phyloP scores from a whole-genome alignment of 2,797 vertebrate genomes.

The Hippopotamyrus pictus region DNA sequence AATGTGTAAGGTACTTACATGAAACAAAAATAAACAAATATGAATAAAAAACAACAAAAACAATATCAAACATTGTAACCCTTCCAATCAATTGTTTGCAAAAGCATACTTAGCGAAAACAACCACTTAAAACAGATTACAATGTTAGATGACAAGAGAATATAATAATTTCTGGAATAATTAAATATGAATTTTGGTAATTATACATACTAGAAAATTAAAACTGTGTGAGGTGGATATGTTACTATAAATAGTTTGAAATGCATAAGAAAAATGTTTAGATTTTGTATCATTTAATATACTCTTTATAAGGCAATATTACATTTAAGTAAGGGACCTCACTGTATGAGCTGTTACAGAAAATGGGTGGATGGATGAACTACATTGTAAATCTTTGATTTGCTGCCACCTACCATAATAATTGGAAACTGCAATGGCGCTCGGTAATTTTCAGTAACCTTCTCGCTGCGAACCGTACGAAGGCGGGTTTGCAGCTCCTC shows the following conservation, averaged over 20 bases:
- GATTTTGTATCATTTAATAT: neutral
- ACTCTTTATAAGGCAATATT: neutral
- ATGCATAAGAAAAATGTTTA: neutral
- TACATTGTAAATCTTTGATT: neutral
- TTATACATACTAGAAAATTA: neutral
- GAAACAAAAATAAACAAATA: neutral
- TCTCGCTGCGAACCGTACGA: neutral
- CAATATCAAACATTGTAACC: neutral
- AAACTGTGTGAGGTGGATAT: neutral
- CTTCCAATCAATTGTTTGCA: neutral
- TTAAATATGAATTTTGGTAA: neutral
- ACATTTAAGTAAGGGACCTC: neutral
- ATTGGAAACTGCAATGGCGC: neutral
- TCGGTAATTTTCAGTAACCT: neutral
- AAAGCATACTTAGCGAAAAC: neutral
- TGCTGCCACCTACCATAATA: conserved; percentile 32
- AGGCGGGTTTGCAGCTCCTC: neutral
- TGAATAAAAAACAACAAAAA: neutral
- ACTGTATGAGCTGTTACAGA: neutral
- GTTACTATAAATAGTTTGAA: neutral
- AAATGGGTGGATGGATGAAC: neutral
- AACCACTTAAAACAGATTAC: neutral
- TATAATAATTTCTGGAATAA: neutral
- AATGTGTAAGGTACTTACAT: neutral
- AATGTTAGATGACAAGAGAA: neutral